Percentiles rank a stretch among this genome's conserved stretches.
phyloP scores from a whole-genome alignment of 2,113 vertebrate genomes.

The Lipophrys pholis region DNA sequence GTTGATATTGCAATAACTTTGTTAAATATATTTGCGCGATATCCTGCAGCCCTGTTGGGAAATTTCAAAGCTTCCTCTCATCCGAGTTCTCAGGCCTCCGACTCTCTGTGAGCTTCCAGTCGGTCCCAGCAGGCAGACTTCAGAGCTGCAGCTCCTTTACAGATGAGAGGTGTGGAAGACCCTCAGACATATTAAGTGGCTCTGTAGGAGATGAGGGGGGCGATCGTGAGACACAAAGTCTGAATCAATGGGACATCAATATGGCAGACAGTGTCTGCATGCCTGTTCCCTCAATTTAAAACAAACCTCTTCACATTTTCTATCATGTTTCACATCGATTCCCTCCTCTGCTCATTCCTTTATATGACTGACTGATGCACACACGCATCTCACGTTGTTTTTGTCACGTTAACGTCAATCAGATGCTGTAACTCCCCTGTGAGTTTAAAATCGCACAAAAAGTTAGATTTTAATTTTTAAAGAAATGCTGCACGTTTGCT shows the following conservation, averaged over 20 bases:
- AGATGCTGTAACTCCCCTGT: neutral
- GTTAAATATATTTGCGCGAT: too few species aligned
- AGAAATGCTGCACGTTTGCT: too few species aligned
- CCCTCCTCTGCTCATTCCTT: neutral
- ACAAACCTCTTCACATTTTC: slow-evolving; percentile 34
- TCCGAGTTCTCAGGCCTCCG: slow-evolving; percentile 85
- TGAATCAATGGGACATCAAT: slow-evolving; percentile 81
- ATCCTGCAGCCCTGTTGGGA: slow-evolving; percentile 71
- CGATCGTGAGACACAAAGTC: slow-evolving; percentile 72
- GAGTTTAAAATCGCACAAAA: too few species aligned
- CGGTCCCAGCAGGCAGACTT: slow-evolving; percentile 72
- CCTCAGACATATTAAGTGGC: slow-evolving; percentile 80
- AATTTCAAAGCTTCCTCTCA: slow-evolving; percentile 89
- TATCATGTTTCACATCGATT: slow-evolving; percentile 27
- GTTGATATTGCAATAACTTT: too few species aligned
- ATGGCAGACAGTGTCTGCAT: slow-evolving; percentile 70
- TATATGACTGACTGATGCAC: neutral
- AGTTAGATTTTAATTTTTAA: too few species aligned
- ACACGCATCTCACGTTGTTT: neutral
- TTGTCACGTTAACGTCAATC: neutral
- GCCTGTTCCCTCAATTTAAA: slow-evolving; percentile 47
- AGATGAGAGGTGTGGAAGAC: slow-evolving; percentile 71
- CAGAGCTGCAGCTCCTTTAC: slow-evolving; percentile 66
- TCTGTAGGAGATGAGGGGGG: slow-evolving; percentile 67
- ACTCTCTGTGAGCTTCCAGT: slow-evolving; percentile 67